A percentile compares a stretch with the other conserved stretches of the same genome.
Conservation (phyloP, 2,888 invertebrate genomes). For the Peribatodes rhomboidaria region DNA sequence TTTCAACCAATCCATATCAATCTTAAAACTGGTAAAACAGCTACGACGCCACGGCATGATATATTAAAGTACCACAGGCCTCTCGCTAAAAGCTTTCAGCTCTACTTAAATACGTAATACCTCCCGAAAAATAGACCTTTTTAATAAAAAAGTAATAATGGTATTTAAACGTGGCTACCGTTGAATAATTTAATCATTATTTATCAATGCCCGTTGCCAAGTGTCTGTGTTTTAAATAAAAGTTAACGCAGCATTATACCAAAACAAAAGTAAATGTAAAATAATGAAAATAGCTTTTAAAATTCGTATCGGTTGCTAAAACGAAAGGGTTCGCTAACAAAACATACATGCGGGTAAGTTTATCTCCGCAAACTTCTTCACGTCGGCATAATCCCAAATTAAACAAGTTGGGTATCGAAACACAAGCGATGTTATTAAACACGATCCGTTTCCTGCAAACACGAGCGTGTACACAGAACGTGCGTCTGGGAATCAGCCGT, state of each 20-base stretch:
- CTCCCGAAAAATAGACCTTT: slow-evolving; percentile 12
- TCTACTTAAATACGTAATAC: slow-evolving; percentile 19
- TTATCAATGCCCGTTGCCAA: slow-evolving; percentile 9
- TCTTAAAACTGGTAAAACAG: slow-evolving; percentile 28
- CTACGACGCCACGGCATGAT: slow-evolving; percentile 32
- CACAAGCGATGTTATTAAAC: slow-evolving; percentile 61
- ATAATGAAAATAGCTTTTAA: slow-evolving; percentile 22
- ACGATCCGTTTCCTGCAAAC: slow-evolving; percentile 55
- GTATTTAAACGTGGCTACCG: slow-evolving; percentile 17
- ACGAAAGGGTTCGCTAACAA: slow-evolving; percentile 19
- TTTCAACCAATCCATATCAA: slow-evolving; percentile 25
- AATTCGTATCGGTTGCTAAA: slow-evolving; percentile 21
- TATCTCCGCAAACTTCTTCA: slow-evolving; percentile 54
- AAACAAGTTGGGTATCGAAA: slow-evolving; percentile 52
- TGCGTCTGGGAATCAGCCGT: slow-evolving; percentile 16
- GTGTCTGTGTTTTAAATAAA: slow-evolving; percentile 11
- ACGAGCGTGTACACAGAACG: slow-evolving; percentile 46
- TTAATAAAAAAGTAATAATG: slow-evolving; percentile 13
- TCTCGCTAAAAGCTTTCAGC: slow-evolving; percentile 31
- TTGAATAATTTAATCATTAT: slow-evolving; percentile 19
- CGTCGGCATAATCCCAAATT: slow-evolving; percentile 57
- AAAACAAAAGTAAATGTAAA: slow-evolving; percentile 3
- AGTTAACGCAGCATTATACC: slow-evolving; percentile 3
- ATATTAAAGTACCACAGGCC: slow-evolving; percentile 28
- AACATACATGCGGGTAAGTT: slow-evolving; percentile 46